Base-by-base conservation (phyloP, 2,888 invertebrate species). In the Pycnomerus fuliginosus region DNA sequence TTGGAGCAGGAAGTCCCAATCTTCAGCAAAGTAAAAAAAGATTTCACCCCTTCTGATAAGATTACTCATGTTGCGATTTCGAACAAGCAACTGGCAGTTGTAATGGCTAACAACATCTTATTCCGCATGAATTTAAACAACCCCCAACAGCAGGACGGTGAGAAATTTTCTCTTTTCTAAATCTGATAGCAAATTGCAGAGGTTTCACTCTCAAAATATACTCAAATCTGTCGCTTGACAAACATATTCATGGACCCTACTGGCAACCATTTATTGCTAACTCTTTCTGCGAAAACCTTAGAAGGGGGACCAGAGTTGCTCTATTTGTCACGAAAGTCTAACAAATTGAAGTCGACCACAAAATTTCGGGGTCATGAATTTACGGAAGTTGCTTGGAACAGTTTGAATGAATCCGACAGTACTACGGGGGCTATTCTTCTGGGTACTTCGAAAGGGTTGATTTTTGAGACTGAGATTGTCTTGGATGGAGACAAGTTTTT, bases 321-420 rank as follows among this genome's bases (percentile, higher is more conserved):
- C 12, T 94, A 95, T 65, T 73, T 94, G 4, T 84, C 90, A 44
- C 79, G 84, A 40, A 88, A 84, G 61, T 83, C 84, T 11, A 80
- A 79, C 2, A 93, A 89, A 70, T 77, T 85, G 5, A 87, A 87
- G 61, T 79, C 74, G 13, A 74, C 76, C 11, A 73, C 76, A 16
- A 86, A 85, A 68, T 82, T 83, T 30, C 76, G 79, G 52, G 84
- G 86, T 24, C 89, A 92, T 68, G 87, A 90, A 65, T 84, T 97
- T 14, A 93, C 94, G 0, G 87, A 91, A 33, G 88, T 97, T 0
- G 95, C 86, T 1, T 97, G 95, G 88, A 94, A 90, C 69, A 80
- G 80, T 55, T 79, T 80, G 42, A 85, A 87, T 54, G 80, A 77
- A 1, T 84, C 82, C 0, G 83, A 84, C 44, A 71, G 67, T 1